phyloP scores from a whole-genome alignment of 2,113 vertebrate genomes.

The Stercorarius parasiticus region DNA sequence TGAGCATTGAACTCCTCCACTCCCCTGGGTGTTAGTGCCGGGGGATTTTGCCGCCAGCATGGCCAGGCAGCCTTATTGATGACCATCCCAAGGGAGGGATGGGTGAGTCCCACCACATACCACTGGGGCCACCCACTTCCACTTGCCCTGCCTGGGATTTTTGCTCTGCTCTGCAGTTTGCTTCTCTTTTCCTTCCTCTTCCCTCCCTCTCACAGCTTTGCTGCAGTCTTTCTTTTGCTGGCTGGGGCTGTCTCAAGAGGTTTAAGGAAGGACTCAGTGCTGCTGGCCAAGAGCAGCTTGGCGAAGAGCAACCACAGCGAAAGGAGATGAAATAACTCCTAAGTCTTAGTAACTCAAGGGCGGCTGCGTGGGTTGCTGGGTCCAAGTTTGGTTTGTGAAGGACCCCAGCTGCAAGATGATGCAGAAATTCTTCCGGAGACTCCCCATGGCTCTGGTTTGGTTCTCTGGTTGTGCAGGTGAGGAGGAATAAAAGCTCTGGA shows the following conservation, averaged over 20 bases:
- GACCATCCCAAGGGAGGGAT: neutral
- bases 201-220: neutral
- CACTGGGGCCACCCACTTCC: neutral
- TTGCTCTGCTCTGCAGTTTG: neutral
- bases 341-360: neutral
- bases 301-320: neutral
- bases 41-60: fast-evolving
- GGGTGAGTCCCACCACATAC: neutral
- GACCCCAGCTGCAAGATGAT: neutral
- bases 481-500: neutral
- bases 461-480: neutral
- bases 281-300: neutral
- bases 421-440: neutral
- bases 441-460: neutral
- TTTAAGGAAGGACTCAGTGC: neutral
- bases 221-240: neutral
- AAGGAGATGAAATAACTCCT: neutral
- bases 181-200: neutral
- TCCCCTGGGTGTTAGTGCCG: neutral
- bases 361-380: fast-evolving
- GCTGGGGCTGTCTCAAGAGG: neutral
- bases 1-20: neutral
- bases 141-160: neutral
- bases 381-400: neutral
- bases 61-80: neutral